A percentile compares a stretch with the other conserved stretches of the same genome.
phyloP scores from a whole-genome alignment of 2,888 invertebrate genomes.

The Rhingia campestris region DNA sequence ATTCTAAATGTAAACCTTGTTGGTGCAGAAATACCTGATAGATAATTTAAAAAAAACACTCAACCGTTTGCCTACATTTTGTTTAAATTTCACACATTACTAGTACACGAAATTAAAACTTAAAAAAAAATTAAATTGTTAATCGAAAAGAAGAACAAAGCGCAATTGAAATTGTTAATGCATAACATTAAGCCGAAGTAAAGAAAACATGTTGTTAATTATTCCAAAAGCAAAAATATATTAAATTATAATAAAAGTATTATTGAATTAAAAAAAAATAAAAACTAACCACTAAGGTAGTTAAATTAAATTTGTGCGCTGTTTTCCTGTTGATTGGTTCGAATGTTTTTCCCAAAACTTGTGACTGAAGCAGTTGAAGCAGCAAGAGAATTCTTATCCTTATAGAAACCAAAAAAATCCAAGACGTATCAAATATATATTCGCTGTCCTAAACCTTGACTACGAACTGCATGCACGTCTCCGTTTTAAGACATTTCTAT shows the following conservation, averaged over 20 bases:
- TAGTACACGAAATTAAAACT: constrained; percentile 5
- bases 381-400: no score
- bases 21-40: neutral
- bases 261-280: constrained; percentile 22
- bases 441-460: no score
- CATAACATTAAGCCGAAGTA: constrained; percentile 48
- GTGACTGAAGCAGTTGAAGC: no score
- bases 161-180: constrained; percentile 55
- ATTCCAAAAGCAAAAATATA: constrained; percentile 59
- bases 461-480: no score
- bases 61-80: constrained; percentile 14
- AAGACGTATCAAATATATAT: no score
- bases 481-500: no score
- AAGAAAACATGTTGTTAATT: constrained; percentile 64
- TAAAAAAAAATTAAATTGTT: constrained; percentile 15
- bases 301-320: neutral
- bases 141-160: constrained; percentile 19
- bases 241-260: constrained; percentile 24
- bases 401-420: no score
- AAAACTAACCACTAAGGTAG: constrained; percentile 48
- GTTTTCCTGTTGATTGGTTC: neutral
- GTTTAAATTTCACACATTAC: constrained; percentile 12
- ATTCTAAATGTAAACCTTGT: neutral
- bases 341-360: no score
- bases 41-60: neutral